These are phyloP conservation scores for Eristalis arbustorum DNA, from an alignment of 2,888 invertebrate genomes.

Conservation along the genomic window DNA sequence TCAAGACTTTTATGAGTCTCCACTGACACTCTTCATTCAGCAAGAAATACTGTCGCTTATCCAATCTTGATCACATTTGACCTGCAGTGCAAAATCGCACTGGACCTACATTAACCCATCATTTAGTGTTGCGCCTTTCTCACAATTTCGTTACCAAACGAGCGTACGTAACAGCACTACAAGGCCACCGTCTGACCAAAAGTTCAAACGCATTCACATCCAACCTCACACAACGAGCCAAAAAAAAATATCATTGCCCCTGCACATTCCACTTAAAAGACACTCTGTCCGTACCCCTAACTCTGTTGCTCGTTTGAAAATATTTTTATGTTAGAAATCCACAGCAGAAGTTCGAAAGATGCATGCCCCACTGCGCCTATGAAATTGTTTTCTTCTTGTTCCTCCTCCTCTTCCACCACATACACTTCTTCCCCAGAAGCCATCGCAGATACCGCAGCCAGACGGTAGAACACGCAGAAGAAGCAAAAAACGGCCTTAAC, in stretches of 20 bases:
- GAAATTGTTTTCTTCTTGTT: slow-evolving; percentile 21
- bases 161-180: not conserved
- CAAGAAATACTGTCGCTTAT: no score
- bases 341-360: slow-evolving; percentile 48
- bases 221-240: not conserved
- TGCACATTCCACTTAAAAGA: not conserved
- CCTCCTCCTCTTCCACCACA: not conserved
- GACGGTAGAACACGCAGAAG: not conserved
- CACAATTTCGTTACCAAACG: not conserved
- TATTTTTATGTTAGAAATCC: slow-evolving; percentile 36
- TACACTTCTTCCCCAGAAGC: not conserved
- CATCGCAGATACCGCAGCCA: not conserved
- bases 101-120: no score
- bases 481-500: slow-evolving; percentile 6
- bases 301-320: slow-evolving; percentile 30
- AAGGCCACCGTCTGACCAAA: not conserved
- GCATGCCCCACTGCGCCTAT: slow-evolving; percentile 44
- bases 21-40: no score
- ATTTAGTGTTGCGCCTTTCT: not conserved
- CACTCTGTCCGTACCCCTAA: not conserved
- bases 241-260: not conserved
- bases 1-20: no score
- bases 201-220: slow-evolving; percentile 1
- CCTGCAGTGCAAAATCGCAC: no score
- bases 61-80: no score